Evolutionary conservation across 1,140 invertebrate genomes (phyloP), one percentile per base, ranked within the genome.

Genomic region (Pogonomyrmex barbatus): DNA sequence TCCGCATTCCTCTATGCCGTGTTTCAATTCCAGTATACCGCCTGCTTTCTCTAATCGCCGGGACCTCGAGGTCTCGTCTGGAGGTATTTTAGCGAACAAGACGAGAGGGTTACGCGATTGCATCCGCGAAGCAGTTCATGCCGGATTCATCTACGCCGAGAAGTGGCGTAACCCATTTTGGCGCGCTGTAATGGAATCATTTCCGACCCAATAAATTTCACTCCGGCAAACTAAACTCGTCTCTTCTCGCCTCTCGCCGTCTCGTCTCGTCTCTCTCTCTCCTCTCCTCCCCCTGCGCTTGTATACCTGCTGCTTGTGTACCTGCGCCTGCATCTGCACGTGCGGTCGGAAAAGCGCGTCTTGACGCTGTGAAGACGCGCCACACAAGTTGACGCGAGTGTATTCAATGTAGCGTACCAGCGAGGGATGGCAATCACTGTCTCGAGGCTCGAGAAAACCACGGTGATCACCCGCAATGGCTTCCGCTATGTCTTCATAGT

Each of bases 201-300:
- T 91, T 90, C 88, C 91, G 88, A 82, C 54, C 87, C 91, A 92
- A 91, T 93, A 92, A 92, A 93, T 93, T 90, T 79, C 82, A 88
- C 91, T 70, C 63, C 77, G 85, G 89, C 88, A 79, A 88, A 87
- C 81, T 87, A 62, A 92, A 92, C 84, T 85, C 24, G 75, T 82
- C 79, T 67, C n/a, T 30, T 33, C 30, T n/a, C 24, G 24, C 24
- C 24, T 24, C 24, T 24, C 30, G 8, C 9, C 8, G 8, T 9
- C 12, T n/a, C 47, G 0, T 9, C 50, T 10, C 45, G 24, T 17
- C 73, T 33, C 24, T n/a, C 10, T 12, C 50, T 70, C 24, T 12
- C 30, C 14, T 9, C 36, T 24, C 30, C 45, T 10, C 36, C 24
- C 63, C 2, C 12, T 12, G 24, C 24, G 24, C 24, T 24, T 24